Percentiles rank a stretch among this genome's conserved stretches.
These are phyloP conservation scores for Sebastes iracundus DNA, from an alignment of 2,797 vertebrate species.

Conservation along the genomic window DNA sequence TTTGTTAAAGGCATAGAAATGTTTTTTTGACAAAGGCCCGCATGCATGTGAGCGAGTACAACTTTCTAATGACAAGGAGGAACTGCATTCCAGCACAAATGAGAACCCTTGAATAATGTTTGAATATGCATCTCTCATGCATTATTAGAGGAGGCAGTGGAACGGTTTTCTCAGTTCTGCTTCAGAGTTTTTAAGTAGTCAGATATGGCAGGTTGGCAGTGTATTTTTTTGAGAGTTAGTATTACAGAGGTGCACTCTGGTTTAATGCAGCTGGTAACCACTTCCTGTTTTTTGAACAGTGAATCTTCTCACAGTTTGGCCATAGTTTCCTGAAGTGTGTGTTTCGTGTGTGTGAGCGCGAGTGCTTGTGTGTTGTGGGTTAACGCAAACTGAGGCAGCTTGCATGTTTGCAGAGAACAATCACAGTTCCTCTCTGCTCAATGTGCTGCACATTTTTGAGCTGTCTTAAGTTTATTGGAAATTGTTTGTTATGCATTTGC, in stretches of 20 bases:
- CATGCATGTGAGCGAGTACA: constrained; percentile 11
- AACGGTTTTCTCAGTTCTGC: constrained; percentile 41
- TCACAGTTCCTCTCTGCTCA: constrained; percentile 77
- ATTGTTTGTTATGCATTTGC: not conserved
- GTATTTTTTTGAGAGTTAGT: constrained; percentile 54
- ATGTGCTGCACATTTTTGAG: constrained; percentile 20
- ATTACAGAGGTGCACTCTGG: constrained; percentile 67
- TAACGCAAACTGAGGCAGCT: constrained; percentile 60
- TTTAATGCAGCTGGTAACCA: constrained; percentile 80
- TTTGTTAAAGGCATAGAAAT: constrained; percentile 61
- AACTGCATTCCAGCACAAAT: constrained; percentile 22
- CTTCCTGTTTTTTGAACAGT: constrained; percentile 82
- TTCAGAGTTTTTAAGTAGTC: constrained; percentile 31
- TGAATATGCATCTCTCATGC: not conserved
- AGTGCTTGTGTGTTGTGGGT: constrained; percentile 64
- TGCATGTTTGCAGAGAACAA: constrained; percentile 72
- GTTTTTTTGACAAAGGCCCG: constrained; percentile 15
- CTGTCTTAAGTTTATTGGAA: not conserved
- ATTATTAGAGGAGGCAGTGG: constrained; percentile 5
- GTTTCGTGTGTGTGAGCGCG: constrained; percentile 62
- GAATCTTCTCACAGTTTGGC: constrained; percentile 82
- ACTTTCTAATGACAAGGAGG: constrained; percentile 20
- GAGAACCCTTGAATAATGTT: not conserved
- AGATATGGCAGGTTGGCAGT: constrained; percentile 37
- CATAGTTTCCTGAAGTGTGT: constrained; percentile 78